Base-by-base conservation (phyloP, 2,888 invertebrate genomes). In the Corythucha ciliata region DNA sequence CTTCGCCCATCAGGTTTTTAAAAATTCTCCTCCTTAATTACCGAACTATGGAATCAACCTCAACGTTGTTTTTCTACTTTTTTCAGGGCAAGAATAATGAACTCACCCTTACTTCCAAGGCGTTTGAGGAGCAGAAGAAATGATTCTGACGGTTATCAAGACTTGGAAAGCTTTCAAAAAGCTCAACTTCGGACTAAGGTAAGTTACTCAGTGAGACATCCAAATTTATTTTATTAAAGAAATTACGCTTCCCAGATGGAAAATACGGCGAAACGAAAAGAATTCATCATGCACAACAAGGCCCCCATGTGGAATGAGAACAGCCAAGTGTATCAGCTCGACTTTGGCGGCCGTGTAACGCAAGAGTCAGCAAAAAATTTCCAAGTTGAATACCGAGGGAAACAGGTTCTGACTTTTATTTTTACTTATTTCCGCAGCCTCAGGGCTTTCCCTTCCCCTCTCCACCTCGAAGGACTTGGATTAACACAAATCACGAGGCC, bases 321-420 rank as follows among this genome's bases (percentile, higher is more conserved):
- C 70, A 93, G 91, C 67, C 97, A 98, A 70, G 97, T 98, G 12
- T 98, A 97, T 72, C 97, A 97, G 67, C 75, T 98, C 37, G 98
- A 98, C 72, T 98, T 98, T 72, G 97, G 97, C 4, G 98, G 98
- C 10, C 76, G 98, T 59, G 98, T 98, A 54, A 98, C 97, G 3
- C 97, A 97, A 70, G 97, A 98, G 69, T 96, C 94, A 36, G 97
- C 97, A 14, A 98, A 98, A 72, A 98, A 98, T 73, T 98, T 98
- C 70, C 97, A 98, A 73, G 96, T 98, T 52, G 96, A 96, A 70
- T 92, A 90, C 68, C 80, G 88, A 61, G 92, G 90, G 58, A 91
- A 91, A 72, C 94, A 96, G 81, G 94, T 92, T 63, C 5, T 36
- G 40, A 22, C 7, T 27, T 21, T 50, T 41, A 64, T 64, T 12